Base-by-base conservation (phyloP, 2,797 vertebrate species). In the Numenius phaeopus region DNA sequence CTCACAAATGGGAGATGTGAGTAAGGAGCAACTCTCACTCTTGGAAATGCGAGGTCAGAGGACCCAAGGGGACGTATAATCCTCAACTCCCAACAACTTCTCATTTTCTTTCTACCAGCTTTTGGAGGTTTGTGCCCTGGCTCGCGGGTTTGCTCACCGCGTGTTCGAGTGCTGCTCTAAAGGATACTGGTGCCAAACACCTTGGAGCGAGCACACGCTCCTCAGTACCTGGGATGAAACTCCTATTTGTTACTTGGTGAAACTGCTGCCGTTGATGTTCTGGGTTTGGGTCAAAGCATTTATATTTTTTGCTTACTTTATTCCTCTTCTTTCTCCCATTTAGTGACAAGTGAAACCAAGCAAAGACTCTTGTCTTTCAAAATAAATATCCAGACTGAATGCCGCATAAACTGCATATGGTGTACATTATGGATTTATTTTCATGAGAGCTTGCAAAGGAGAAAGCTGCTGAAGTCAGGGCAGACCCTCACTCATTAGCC, bases 381-480 rank as follows among this genome's bases (percentile, higher is more conserved):
- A 91, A 86, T 50, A 92, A 94, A 67, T 75, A 80, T 20, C 23
- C 67, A 59, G 55, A 40, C 27, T 1, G 14, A 85, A 55, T 72
- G 72, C 21, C 66, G 50, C 4, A 2, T 40, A 44, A 87, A 40
- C 3, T 32, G 52, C 82, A 58, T 44, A 23, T 69, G 89, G 76
- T 92, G 61, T 58, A 54, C 42, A 23, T 95, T 95, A 83, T 34
- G 19, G 64, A 73, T 73, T 77, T 62, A 62, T 87, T 90, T 96
- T 75, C 69, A 19, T 6, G 52, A 62, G 12, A 66, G 21, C 70
- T 73, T 39, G 34, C 78, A 82, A 75, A 87, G 71, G 55, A 78
- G 55, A 78, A 95, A 94, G 47, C 61, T 89, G 76, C 87, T 87
- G 86, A 81, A 86, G 91, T 67, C 83, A 42, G 67, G 85, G 83